Conservation (phyloP, 2,113 vertebrate species). For the Silurus glanis region DNA sequence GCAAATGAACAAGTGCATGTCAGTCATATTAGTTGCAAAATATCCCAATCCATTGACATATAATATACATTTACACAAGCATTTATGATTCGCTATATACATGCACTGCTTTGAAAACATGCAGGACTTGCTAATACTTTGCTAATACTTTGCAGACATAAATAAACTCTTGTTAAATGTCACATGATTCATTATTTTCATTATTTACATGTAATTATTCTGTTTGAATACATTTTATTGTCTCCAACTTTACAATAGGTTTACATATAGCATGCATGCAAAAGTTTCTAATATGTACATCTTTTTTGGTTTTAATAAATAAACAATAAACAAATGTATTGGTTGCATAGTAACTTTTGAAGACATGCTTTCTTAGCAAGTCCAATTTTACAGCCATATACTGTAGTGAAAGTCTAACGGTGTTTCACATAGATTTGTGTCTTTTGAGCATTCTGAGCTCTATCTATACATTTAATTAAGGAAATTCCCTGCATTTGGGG, state of each 20-base stretch:
- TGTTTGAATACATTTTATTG: neutral
- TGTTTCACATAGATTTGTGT: neutral
- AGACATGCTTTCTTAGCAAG: neutral
- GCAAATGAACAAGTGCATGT: neutral
- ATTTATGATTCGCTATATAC: neutral
- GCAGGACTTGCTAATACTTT: neutral
- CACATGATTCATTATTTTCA: neutral
- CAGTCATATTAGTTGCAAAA: neutral
- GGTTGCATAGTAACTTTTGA: neutral
- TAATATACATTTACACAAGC: neutral
- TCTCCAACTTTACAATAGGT: neutral
- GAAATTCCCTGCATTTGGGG: constrained; percentile 3
- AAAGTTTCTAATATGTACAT: neutral
- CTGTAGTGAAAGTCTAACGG: neutral
- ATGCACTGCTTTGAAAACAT: neutral
- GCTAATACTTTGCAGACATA: neutral
- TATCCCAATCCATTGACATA: neutral
- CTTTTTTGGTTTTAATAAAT: neutral
- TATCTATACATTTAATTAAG: constrained; percentile 25
- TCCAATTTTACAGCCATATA: neutral
- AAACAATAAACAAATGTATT: neutral
- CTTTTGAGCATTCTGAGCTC: neutral
- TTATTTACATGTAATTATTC: neutral
- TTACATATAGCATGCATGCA: neutral
- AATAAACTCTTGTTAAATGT: neutral